Evolutionary conservation across 2,113 vertebrate genomes (phyloP).

Genomic region (Halichoeres trimaculatus): DNA sequence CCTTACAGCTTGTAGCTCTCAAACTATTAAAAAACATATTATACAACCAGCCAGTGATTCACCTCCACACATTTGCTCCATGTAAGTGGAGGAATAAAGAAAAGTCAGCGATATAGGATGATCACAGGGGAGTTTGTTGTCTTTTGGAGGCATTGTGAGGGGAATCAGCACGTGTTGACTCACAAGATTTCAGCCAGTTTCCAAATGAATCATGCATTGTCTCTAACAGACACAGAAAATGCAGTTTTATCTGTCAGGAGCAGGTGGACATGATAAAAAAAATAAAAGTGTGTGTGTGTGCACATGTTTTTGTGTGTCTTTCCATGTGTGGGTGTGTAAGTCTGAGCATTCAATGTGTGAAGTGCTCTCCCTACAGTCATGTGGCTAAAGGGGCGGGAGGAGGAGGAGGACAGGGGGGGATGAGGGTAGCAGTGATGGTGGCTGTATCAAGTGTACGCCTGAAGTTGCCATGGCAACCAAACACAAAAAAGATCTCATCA

Average conservation of each 20-base stretch:
- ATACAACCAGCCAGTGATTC: not conserved
- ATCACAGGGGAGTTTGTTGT: not conserved
- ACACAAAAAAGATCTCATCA: slow-evolving; percentile 81
- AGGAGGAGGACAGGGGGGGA: slow-evolving; percentile 43
- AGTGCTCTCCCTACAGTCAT: slow-evolving; percentile 70
- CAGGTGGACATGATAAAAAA: slow-evolving; percentile 24
- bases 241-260: slow-evolving; percentile 16
- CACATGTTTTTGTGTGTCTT: slow-evolving; percentile 32
- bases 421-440: slow-evolving; percentile 36
- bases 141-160: not conserved
- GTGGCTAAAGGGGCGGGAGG: slow-evolving; percentile 57
- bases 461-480: slow-evolving; percentile 82
- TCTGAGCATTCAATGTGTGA: slow-evolving; percentile 61
- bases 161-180: not conserved
- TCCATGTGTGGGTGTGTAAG: slow-evolving; percentile 49
- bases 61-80: not conserved
- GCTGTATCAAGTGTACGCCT: slow-evolving; percentile 74
- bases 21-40: not conserved
- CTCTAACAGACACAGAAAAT: slow-evolving; percentile 1
- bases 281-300: not conserved
- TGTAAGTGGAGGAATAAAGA: not conserved
- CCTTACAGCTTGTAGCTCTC: too few species aligned
- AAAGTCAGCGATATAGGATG: not conserved
- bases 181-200: not conserved
- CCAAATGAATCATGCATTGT: slow-evolving; percentile 14